Percentiles rank a stretch among this genome's conserved stretches.
Evolutionary conservation across 2,888 invertebrate species (phyloP).

Genomic region (Eudasyphora cyanicolor): DNA sequence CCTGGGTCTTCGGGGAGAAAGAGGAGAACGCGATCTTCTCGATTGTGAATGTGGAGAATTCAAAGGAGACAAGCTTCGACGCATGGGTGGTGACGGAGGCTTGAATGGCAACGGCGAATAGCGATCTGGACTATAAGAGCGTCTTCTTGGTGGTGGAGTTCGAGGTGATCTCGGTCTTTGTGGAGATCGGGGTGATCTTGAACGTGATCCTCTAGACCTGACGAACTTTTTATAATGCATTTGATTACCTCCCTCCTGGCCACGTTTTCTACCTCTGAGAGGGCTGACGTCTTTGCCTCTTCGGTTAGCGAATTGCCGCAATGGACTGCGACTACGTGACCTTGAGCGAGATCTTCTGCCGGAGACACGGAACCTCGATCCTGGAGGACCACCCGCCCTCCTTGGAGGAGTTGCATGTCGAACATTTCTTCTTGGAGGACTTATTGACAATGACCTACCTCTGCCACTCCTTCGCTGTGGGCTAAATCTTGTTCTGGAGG

Average conservation of each 20-base stretch:
- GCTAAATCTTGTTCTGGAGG: slow-evolving; percentile 68
- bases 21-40: slow-evolving; percentile 53
- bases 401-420: slow-evolving; percentile 67
- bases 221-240: slow-evolving; percentile 69
- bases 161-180: slow-evolving; percentile 69
- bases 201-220: slow-evolving; percentile 59
- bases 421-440: slow-evolving; percentile 68
- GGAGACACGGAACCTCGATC: slow-evolving; percentile 43
- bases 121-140: slow-evolving; percentile 73
- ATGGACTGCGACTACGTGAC: slow-evolving; percentile 71
- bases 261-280: slow-evolving; percentile 67
- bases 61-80: slow-evolving; percentile 72
- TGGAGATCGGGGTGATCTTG: slow-evolving; percentile 65
- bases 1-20: slow-evolving; percentile 57
- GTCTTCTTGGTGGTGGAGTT: slow-evolving; percentile 70
- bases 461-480: slow-evolving; percentile 68
- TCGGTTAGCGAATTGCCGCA: slow-evolving; percentile 66
- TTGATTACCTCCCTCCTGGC: slow-evolving; percentile 53
- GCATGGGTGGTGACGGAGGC: slow-evolving; percentile 78
- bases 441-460: slow-evolving; percentile 70
- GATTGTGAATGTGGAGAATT: slow-evolving; percentile 29
- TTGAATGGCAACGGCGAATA: slow-evolving; percentile 77
- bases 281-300: slow-evolving; percentile 64
- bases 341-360: slow-evolving; percentile 57
- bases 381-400: slow-evolving; percentile 51